Evolutionary conservation across 53 echinoderm and acorn worm genomes (phyloP), one percentile per base, ranked within the genome.

Genomic region (Crossaster papposus): DNA sequence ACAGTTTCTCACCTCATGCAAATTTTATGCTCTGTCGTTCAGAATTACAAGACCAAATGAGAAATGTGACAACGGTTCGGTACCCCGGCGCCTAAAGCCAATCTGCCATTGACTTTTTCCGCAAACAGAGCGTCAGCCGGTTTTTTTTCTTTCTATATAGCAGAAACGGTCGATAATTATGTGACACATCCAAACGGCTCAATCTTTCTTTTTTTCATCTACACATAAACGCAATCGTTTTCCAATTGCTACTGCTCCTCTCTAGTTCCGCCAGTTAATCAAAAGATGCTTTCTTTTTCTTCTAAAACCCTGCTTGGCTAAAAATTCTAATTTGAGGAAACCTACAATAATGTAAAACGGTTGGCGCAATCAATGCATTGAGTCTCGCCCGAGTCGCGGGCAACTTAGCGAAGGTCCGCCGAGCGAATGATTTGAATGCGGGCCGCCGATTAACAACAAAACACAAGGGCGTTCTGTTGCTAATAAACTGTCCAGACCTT

Each of bases 231-330:
- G 24, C 72, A 72, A 34, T 54, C 29, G 30, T 52, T 30, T 85
- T 85, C 30, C 73, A 85, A 85, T 85, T 54, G 34, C 20, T 29
- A 72, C 52, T 73, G 36, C 30, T 85, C 38, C 73, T 24, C 72
- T 70, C 23, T 54, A 53, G 73, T 22, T 72, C 52, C 32, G 32
- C 73, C 53, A 20, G 13, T 72, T 83, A 51, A 70, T 83, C 71
- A 44, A 64, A n/a, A 38, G 62, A 44, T 50, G 14, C n/a, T n/a
- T n/a, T n/a, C n/a, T 44, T 44, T 44, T 54, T 54, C 52, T 22
- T 29, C 31, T 26, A 35, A 18, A 34, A n/a, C n/a, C 36, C 11
- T n/a, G 8, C 18, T 32, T 51, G 52, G 51, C 44, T 9, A 5
- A 35, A 12, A 15, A 13, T 1, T 14, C 17, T 29, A 51, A 51